phyloP scores from a whole-genome alignment of 1,140 invertebrate species.

The Belonocnema kinseyi region DNA sequence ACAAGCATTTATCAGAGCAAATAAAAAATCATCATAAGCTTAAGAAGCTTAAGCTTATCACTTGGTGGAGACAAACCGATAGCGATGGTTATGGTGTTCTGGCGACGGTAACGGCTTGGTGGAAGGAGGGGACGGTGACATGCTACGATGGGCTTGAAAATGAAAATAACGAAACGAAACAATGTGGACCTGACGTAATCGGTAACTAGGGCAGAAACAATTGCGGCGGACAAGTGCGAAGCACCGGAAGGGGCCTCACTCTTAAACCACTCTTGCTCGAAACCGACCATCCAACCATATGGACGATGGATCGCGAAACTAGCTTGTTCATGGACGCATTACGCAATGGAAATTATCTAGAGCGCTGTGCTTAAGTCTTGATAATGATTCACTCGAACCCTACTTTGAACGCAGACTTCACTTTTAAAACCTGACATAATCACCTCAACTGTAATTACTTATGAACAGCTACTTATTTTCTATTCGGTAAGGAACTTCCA shows the following conservation, averaged over 20 bases:
- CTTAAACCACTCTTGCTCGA: slow-evolving; percentile 53
- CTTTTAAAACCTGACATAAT: slow-evolving; percentile 28
- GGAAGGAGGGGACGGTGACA: slow-evolving; percentile 62
- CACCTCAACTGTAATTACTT: slow-evolving; percentile 5
- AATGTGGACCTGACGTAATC: slow-evolving; percentile 72
- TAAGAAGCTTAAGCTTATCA: too few relatives aligned
- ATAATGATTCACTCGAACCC: slow-evolving; percentile 13
- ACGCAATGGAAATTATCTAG: slow-evolving; percentile 25
- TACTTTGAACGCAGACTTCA: slow-evolving; percentile 5
- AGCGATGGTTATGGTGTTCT: slow-evolving; percentile 36
- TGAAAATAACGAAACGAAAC: slow-evolving; percentile 74
- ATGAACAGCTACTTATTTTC: background rate
- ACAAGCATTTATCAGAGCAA: too few relatives aligned
- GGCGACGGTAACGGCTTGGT: slow-evolving; percentile 35
- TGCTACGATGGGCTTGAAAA: slow-evolving; percentile 75
- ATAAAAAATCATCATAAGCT: too few relatives aligned
- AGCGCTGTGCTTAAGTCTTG: slow-evolving; percentile 12
- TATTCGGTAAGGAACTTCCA: background rate
- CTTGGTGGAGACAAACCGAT: slow-evolving; percentile 50
- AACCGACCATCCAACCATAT: slow-evolving; percentile 59
- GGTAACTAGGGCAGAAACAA: slow-evolving; percentile 75
- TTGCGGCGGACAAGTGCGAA: slow-evolving; percentile 74
- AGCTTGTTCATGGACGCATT: slow-evolving; percentile 42
- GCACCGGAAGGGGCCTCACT: slow-evolving; percentile 66
- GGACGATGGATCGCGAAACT: slow-evolving; percentile 41